Conservation (phyloP, 2,113 vertebrate genomes). For the Barbus barbus region DNA sequence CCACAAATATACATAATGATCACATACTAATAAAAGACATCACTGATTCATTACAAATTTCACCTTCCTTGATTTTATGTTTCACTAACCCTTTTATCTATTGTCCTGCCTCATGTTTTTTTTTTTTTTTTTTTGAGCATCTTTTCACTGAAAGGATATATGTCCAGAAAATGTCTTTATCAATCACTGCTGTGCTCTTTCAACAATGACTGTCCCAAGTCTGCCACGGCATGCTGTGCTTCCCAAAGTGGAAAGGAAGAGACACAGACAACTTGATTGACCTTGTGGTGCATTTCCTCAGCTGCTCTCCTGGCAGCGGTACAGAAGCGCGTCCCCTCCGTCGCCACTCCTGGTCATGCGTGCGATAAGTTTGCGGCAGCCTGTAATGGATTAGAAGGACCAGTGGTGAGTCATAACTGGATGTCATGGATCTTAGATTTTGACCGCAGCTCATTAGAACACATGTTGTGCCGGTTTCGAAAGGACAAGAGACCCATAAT, state of each 20-base stretch:
- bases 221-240: constrained; percentile 11
- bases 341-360: constrained; percentile 7
- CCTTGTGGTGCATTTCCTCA: constrained; percentile 45
- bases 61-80: too few relatives aligned
- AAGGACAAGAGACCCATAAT: constrained; percentile 16
- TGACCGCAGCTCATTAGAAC: constrained; percentile 27
- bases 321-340: background rate
- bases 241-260: background rate
- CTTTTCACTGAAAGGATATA: background rate
- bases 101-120: background rate
- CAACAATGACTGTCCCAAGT: constrained; percentile 6
- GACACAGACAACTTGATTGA: constrained; percentile 38
- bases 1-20: background rate
- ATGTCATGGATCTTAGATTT: constrained; percentile 31
- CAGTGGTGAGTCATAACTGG: background rate
- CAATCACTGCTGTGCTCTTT: constrained; percentile 25
- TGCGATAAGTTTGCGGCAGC: constrained; percentile 28
- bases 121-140: too few relatives aligned
- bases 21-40: too few relatives aligned
- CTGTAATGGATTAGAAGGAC: constrained; percentile 35
- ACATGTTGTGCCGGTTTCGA: constrained; percentile 19
- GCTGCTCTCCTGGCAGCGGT: constrained; percentile 25
- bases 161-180: constrained; percentile 26
- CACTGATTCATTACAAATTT: too few relatives aligned
- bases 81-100: too few relatives aligned